Evolutionary conservation across 1,140 invertebrate genomes (phyloP), one percentile per base, ranked within the genome.

Genomic region (Psix sp.): DNA sequence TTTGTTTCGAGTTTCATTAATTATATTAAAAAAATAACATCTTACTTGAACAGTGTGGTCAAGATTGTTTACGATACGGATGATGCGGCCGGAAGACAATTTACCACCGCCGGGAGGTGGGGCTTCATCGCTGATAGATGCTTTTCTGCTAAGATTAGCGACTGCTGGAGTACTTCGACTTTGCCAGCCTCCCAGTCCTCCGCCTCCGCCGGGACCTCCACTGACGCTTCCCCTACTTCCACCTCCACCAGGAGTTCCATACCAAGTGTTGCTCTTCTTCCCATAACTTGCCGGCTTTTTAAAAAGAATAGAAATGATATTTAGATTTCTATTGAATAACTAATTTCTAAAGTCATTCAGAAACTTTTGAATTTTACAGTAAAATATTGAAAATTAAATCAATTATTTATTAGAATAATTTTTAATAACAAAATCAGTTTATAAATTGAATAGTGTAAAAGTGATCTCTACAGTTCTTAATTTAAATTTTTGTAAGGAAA

Each of bases 31-130:
- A 29, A 29, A 29, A 10, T 7, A 3, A n/a, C 26, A 1, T 29
- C 43, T 70, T 82, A 95, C 94, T 91, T 96, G 94, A 74, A 96
- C 92, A 17, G 94, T 94, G 79, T 96, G 94, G 84, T 96, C 94
- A 87, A 93, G 91, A 81, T 95, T 95, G 86, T 96, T 97, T 81
- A 97, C 94, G 80, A 97, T 95, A 51, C 94, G 89, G 78, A 97
- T 96, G 56, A 96, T 94, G 59, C 95, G 90, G 31, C 94, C 94
- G 14, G 94, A 93, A 63, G 91, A 91, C 18, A 93, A 91, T 77
- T 95, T 95, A 78, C 90, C 88, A 72, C 88, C 88, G 29, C 91
- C 91, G 6, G 91, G 90, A 40, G 91, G 91, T 33, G 91, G 91
- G 36, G 91, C 89, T 80, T 93, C 92, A 31, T 88, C 83, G 35